Percentiles rank a stretch among this genome's conserved stretches.
phyloP scores from a whole-genome alignment of 2,888 invertebrate species.

The Heliconius aoede region DNA sequence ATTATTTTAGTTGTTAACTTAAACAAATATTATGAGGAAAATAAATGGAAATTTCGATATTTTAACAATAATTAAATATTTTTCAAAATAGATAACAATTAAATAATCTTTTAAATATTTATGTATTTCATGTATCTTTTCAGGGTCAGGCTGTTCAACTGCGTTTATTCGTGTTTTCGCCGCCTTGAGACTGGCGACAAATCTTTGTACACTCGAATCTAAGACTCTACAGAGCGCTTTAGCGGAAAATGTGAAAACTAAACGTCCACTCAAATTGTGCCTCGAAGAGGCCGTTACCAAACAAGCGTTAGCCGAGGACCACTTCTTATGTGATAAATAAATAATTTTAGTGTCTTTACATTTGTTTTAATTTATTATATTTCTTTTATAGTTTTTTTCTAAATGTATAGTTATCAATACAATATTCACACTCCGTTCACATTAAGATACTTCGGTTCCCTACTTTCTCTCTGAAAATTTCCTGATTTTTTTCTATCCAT shows the following conservation, averaged over 20 bases:
- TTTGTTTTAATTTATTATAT: conserved; percentile 18
- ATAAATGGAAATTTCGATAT: background rate
- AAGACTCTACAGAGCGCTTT: conserved; percentile 86
- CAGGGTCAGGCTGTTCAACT: conserved; percentile 85
- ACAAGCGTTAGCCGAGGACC: conserved; percentile 73
- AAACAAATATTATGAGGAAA: background rate
- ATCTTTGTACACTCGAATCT: conserved; percentile 86
- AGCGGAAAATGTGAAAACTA: conserved; percentile 81
- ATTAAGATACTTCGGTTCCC: no score
- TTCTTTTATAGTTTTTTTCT: background rate
- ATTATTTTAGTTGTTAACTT: background rate
- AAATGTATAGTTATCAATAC: no score
- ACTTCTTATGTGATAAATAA: conserved; percentile 65
- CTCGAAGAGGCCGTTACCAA: conserved; percentile 77
- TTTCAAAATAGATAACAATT: no score
- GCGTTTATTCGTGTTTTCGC: conserved; percentile 88
- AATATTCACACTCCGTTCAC: no score
- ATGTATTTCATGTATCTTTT: conserved; percentile 31
- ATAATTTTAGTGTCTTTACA: conserved; percentile 49
- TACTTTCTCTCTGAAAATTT: no score
- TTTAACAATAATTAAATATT: no score
- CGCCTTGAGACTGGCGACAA: conserved; percentile 86
- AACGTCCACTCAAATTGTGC: conserved; percentile 82
- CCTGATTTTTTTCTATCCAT: no score
- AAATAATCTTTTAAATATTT: no score